Base-by-base conservation (phyloP, 2,888 invertebrate species). In the Arrhopalites spinosus region DNA sequence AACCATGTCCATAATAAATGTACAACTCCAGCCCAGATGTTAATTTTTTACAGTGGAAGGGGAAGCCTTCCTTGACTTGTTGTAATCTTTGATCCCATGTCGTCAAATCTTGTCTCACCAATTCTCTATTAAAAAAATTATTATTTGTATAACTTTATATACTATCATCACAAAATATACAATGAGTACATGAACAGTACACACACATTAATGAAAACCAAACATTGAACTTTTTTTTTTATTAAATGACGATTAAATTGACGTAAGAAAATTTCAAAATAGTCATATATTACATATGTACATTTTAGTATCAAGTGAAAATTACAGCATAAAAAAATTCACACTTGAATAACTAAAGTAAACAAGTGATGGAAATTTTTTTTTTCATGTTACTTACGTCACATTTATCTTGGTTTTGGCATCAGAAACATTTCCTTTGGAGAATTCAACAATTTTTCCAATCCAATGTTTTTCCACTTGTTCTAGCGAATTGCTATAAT, bases 11-110 rank as follows among this genome's bases (percentile, higher is more conserved):
- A 27, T 43, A 63, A 5, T 25, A 27, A 17, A 47, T 30, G 61
- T 25, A n/a, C 15, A 72, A 17, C 45, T 72, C 25, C 23, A 75
- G 56, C 27, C 74, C 74, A n/a, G 47, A 43, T 25, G 45, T 20
- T 20, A 75, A n/a, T 17, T 75, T 63, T 7, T 45, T 30, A 61
- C 74, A 75, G 8, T 68, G 59, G 7, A 36, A 27, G 11, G 74
- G 74, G 29, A 75, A 75, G 11, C 13, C 45, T 63, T 69, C 74
- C 25, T 59, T 5, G 50, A n/a, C 17, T 50, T 17, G 7, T 50
- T 15, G 50, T 27, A 23, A 20, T 59, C 27, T 25, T 59, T n/a
- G 50, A 50, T 59, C 15, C 27, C 27, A 2, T 27, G 59, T 59
- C 59, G 27, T 59, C 25, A 27, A 59, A 59, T 25, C 13, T 15